Base-by-base conservation (phyloP, 2,888 invertebrate species). In the Lysandra coridon region DNA sequence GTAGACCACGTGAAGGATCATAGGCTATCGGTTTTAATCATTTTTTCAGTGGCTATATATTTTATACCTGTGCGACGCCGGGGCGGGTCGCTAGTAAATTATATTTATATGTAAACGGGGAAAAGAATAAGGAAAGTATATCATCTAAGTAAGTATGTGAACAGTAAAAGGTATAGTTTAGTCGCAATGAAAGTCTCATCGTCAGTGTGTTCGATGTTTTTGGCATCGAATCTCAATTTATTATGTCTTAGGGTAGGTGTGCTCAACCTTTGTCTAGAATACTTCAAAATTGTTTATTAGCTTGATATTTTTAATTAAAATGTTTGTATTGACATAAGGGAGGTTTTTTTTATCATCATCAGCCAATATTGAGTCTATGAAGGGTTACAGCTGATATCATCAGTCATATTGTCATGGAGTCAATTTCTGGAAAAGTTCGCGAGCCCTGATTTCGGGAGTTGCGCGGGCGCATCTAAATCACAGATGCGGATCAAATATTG, bases 401-500 rank as follows among this genome's bases (percentile, higher is more conserved):
- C 10, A 64, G 30, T 64, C 3, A 33, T 64, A 23, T 23, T 23
- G 30, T 12, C 4, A 30, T 12, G 64, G 23, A 64, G 64, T 1
- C n/a, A n/a, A 62, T 64, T 64, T 64, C 30, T 64, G 12, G 23
- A 75, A 75, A 53, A 30, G 75, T 75, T 75, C 5, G n/a, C 49
- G 12, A 49, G 4, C 75, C 30, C 75, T 49, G 75, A 6, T 49
- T 75, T 62, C 74, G 76, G 79, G 57, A 77, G 76, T 80, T 78
- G 79, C 82, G 86, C 81, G 82, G 82, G 82, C 82, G 83, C 86
- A 91, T 91, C 88, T 89, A 83, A 89, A 90, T 89, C 81, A 82
- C 90, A 91, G 88, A 91, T 88, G 79, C 82, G 79, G 85, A 90
- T 90, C 89, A 88, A 86, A 89, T 91, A 91, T 91, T 88, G 88